phyloP scores from a whole-genome alignment of 2,113 vertebrate genomes.

The Pseudorhombus dupliciocellatus region DNA sequence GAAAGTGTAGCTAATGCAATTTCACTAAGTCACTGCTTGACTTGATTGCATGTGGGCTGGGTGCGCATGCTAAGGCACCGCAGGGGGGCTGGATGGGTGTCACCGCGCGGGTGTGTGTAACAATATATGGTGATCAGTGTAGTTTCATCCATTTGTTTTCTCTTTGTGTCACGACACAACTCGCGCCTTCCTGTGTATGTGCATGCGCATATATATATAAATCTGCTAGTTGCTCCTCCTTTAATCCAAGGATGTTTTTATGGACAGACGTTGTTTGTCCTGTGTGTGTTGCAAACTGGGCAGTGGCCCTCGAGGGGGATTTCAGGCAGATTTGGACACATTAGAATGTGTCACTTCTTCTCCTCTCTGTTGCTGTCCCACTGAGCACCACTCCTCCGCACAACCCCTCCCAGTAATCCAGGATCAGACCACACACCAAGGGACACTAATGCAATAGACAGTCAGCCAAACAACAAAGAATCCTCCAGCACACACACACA shows the following conservation, averaged over 20 bases:
- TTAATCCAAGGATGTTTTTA: conserved; percentile 13
- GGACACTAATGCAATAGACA: conserved; percentile 36
- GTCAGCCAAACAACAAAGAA: conserved; percentile 20
- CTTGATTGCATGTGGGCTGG: conserved; percentile 82
- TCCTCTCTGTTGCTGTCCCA: conserved; percentile 58
- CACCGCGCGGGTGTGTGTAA: conserved; percentile 47
- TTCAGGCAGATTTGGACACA: conserved; percentile 73
- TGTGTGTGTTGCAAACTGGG: conserved; percentile 14
- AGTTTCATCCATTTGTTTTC: conserved; percentile 31
- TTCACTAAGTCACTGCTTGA: conserved; percentile 86
- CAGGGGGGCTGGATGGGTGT: conserved; percentile 55
- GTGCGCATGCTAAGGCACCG: conserved; percentile 58
- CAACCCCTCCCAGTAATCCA: conserved; percentile 66
- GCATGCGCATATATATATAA: background rate
- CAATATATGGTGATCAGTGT: conserved; percentile 18
- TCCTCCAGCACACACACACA: conserved; percentile 18
- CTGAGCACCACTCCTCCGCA: conserved; percentile 44
- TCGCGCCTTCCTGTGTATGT: background rate
- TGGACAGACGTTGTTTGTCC: background rate
- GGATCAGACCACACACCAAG: conserved; percentile 70
- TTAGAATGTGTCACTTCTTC: conserved; percentile 65
- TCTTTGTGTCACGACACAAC: background rate
- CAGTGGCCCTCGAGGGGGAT: conserved; percentile 59
- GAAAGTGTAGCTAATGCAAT: conserved; percentile 87
- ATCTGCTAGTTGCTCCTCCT: background rate